A percentile compares a stretch with the other conserved stretches of the same genome.
Evolutionary conservation across 2,888 invertebrate genomes (phyloP).

Genomic region (Sinohyriopsis cumingii): DNA sequence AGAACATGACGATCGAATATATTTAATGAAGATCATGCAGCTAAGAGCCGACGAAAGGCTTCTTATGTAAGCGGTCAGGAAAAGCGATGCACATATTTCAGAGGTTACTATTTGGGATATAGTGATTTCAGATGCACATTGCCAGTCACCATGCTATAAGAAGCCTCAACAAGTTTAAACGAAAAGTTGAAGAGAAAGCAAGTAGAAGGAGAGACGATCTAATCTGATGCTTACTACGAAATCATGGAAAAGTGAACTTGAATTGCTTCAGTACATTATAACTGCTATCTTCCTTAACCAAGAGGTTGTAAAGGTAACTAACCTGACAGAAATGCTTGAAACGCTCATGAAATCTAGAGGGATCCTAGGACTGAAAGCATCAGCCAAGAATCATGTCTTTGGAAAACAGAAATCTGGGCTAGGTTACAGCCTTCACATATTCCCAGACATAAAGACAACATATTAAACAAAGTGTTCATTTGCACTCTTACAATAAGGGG

Average conservation of each 20-base stretch:
- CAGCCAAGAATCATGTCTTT: conserved; percentile 17
- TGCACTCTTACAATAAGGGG: too few relatives aligned
- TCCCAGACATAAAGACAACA: neutral
- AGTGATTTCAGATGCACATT: neutral
- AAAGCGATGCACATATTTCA: neutral
- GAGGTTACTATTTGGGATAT: neutral
- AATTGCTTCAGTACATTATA: conserved; percentile 3
- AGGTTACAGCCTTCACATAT: conserved; percentile 8
- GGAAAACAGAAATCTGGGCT: conserved; percentile 13
- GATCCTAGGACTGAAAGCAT: conserved; percentile 2
- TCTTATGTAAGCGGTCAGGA: neutral
- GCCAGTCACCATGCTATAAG: neutral
- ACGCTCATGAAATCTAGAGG: neutral
- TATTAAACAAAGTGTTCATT: too few relatives aligned
- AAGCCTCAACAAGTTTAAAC: neutral
- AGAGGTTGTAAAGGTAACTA: neutral
- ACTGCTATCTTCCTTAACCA: conserved; percentile 5
- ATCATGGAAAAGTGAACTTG: conserved; percentile 1
- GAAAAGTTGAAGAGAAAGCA: neutral
- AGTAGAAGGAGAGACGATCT: neutral
- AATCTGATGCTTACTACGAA: neutral
- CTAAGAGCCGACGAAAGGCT: conserved; percentile 7
- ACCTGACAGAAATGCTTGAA: neutral
- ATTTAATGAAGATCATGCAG: neutral
- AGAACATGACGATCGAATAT: neutral